Evolutionary conservation across 1,140 invertebrate genomes (phyloP).

Genomic region (Plectrocnemia conspersa): DNA sequence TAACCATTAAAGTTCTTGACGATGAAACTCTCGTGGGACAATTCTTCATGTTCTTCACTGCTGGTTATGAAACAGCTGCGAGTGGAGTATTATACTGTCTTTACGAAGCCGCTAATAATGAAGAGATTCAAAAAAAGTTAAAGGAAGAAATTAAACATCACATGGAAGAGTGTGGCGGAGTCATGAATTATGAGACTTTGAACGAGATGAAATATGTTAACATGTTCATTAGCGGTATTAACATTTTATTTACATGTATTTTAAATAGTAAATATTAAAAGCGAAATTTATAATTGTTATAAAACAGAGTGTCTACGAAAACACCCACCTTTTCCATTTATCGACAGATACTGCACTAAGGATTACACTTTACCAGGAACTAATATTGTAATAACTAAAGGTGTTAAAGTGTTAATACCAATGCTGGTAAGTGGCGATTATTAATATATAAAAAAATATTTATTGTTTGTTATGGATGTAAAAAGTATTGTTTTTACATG

Average conservation of each 20-base stretch:
- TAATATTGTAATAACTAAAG: conserved; percentile 44
- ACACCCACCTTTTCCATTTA: conserved; percentile 47
- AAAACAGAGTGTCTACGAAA: conserved; percentile 53
- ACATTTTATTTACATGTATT: too few relatives aligned
- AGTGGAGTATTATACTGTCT: conserved; percentile 34
- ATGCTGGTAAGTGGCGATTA: conserved; percentile 23
- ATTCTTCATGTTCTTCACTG: conserved; percentile 40
- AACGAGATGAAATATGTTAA: conserved; percentile 45
- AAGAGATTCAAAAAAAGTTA: conserved; percentile 43
- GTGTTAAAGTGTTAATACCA: conserved; percentile 52
- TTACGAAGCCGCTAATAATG: conserved; percentile 41
- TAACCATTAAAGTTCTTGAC: conserved; percentile 21
- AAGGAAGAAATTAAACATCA: conserved; percentile 40
- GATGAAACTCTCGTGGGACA: conserved; percentile 41
- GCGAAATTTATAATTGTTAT: too few relatives aligned
- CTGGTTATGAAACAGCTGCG: conserved; percentile 39
- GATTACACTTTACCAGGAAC: conserved; percentile 47
- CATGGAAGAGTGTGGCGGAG: conserved; percentile 20
- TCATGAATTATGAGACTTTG: conserved; percentile 42
- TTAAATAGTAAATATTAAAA: too few relatives aligned
- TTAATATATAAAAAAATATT: too few relatives aligned
- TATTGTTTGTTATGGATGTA: too few relatives aligned
- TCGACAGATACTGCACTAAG: conserved; percentile 45
- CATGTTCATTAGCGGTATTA: conserved; percentile 34
- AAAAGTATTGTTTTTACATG: conserved; percentile 1